Base-by-base conservation (phyloP, 2,888 invertebrate species). In the Cepaea hortensis region DNA sequence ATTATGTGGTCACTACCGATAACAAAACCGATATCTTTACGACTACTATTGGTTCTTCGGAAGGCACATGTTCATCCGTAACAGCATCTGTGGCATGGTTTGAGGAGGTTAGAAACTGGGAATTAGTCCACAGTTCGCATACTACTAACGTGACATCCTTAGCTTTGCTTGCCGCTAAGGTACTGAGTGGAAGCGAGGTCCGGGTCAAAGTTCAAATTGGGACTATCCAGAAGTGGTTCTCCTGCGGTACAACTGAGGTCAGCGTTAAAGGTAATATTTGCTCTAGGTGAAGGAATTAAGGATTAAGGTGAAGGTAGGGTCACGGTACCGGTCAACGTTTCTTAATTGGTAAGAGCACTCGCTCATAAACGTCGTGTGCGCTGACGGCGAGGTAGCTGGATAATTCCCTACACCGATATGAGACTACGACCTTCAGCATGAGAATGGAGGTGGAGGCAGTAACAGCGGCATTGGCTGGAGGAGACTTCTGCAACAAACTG, bases 31-130 rank as follows among this genome's bases (percentile, higher is more conserved):
- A 18, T 2, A 35, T 62, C 3, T 79, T 35, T 11, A 79, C 62
- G 23, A 62, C 62, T 2, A 11, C 55, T 15, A 13, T 79, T 3
- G 79, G 79, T 35, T 15, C 23, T 1, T 65, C 23, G 18, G 62
- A 79, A 3, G n/a, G 35, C 35, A 62, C 23, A 15, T 3, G 15
- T 1, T 35, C 79, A 18, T 15, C 61, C 15, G 6, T 23, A 13
- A 35, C 62, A 46, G 62, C 79, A 7, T 3, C 23, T 2, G 62
- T 62, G 0, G 20, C 61, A 35, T 79, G 79, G 79, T 79, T 79
- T 62, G 79, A 62, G 35, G 79, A 79, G 20, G 46, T 79, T 18
- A 13, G 35, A 65, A 62, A 79, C 62, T 79, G 79, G 79, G 62
- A 61, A 6, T 35, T 62, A 7, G 62, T 79, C 6, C 79, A 79